Base-by-base conservation (phyloP, 2,888 invertebrate genomes). In the Luperina nickerlii region DNA sequence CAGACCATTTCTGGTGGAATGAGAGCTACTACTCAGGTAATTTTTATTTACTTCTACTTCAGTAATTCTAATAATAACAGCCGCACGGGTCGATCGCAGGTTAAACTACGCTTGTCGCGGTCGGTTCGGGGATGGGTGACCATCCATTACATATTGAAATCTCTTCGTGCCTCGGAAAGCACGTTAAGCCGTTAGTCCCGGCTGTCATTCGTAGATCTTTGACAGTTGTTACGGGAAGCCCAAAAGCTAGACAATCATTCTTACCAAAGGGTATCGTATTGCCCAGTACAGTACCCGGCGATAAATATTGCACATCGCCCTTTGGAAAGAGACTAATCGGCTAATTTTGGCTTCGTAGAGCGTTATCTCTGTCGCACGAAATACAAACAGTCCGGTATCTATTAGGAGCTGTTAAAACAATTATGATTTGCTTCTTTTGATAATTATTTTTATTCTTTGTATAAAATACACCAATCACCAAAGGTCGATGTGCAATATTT, bases 1-100 rank as follows among this genome's bases (percentile, higher is more conserved):
- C 98, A 98, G 91, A 98, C 98, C 45, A 98, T 99, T 69, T 98
- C 99, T 1, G 99, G 99, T 91, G 99, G 99, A 1, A 94, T 99
- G 54, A 97, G 99, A 79, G 99, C 99, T 70, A 94, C 97, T 8
- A 98, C 99, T 0, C 99, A 99, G 97, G 98, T 99, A 88, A 84
- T 73, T 69, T 11, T 27, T 54, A 65, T 42, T 13, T 3, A 27
- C 11, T 13, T 51, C 0, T 9, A 38, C 11, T 65, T 65, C 32
- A 9, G 8, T 62, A 15, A 62, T 62, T 27, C 0, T n/a, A n/a
- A 60, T 60, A 60, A 11, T n/a, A n/a, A 27, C 5, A 48, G 48
- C 48, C 13, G 15, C 48, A 20, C 51, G 20, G 24, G 11, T 57
- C 24, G 11, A 24, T 11, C 3, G 24, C 0, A 24, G 9, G 57